Evolutionary conservation across 2,888 invertebrate species (phyloP).

Genomic region (Alloplasta piceator): DNA sequence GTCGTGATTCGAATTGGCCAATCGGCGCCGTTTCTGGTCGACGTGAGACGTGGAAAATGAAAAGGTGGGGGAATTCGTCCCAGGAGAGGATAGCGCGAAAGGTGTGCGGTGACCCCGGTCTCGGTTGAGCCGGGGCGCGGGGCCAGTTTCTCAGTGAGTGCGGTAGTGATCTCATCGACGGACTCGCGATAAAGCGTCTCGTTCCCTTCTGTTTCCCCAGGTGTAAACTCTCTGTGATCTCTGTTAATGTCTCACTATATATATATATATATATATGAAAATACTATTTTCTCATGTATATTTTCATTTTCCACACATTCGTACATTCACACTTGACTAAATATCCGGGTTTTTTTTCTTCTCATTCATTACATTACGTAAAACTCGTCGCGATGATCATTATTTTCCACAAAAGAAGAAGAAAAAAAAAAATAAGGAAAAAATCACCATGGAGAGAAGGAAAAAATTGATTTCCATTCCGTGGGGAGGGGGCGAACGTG

Average conservation of each 20-base stretch:
- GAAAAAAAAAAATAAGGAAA: not conserved
- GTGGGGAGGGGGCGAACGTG: conserved; percentile 9
- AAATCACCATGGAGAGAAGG: not conserved
- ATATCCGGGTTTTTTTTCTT: conserved; percentile 10
- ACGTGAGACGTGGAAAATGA: conserved; percentile 23
- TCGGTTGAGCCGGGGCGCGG: conserved; percentile 77
- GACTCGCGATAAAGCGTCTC: conserved; percentile 61
- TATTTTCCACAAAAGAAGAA: not conserved
- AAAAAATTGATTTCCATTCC: not conserved
- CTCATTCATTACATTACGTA: not conserved
- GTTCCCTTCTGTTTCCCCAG: conserved; percentile 67
- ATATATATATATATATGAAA: not conserved
- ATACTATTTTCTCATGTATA: too few species aligned
- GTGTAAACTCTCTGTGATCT: conserved; percentile 72
- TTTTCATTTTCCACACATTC: not conserved
- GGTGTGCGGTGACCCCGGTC: conserved; percentile 80
- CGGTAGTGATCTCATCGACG: conserved; percentile 82
- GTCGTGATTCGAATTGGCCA: conserved; percentile 81
- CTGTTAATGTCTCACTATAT: conserved; percentile 53
- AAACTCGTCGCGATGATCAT: not conserved
- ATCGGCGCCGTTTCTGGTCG: conserved; percentile 69
- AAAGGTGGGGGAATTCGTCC: conserved; percentile 49
- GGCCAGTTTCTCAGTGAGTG: conserved; percentile 83
- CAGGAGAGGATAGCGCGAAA: conserved; percentile 75
- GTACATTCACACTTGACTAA: not conserved